Conservation (phyloP, 2,888 invertebrate genomes). For the Odontocolon sp. region DNA sequence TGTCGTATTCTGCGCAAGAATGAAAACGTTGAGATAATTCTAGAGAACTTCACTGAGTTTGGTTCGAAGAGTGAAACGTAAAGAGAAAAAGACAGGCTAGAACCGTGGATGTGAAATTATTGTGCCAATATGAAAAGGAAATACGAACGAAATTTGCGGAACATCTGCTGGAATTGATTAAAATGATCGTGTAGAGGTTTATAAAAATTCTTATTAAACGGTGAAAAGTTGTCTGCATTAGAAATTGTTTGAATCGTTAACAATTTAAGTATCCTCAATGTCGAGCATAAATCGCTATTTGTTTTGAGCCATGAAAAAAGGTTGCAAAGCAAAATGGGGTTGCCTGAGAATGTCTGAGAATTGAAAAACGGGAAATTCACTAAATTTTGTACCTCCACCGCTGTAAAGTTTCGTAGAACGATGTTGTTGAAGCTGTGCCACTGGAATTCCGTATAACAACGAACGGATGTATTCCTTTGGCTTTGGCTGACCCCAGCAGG, state of each 20-base stretch:
- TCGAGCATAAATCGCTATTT: too few relatives aligned
- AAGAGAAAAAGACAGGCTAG: too few relatives aligned
- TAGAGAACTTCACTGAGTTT: not conserved
- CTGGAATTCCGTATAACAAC: constrained; percentile 53
- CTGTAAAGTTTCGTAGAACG: constrained; percentile 22
- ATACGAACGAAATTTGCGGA: not conserved
- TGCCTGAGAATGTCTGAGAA: too few relatives aligned
- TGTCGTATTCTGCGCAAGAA: not conserved
- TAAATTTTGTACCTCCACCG: constrained; percentile 14
- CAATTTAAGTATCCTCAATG: too few relatives aligned
- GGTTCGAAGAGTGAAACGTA: not conserved
- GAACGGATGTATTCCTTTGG: constrained; percentile 55
- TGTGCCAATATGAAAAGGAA: not conserved
- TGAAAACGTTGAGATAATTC: not conserved
- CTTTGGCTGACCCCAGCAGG: constrained; percentile 36
- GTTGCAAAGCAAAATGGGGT: too few relatives aligned
- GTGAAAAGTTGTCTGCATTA: too few relatives aligned
- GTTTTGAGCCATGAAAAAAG: too few relatives aligned
- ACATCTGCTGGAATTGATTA: too few relatives aligned
- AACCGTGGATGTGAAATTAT: not conserved
- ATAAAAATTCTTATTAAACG: too few relatives aligned
- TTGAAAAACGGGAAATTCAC: not conserved
- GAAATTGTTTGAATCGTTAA: too few relatives aligned
- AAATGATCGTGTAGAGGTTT: too few relatives aligned
- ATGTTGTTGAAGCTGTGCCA: constrained; percentile 17